A percentile compares a stretch with the other conserved stretches of the same genome.
phyloP scores from a whole-genome alignment of 2,797 vertebrate species.

The Sarcophilus harrisii region DNA sequence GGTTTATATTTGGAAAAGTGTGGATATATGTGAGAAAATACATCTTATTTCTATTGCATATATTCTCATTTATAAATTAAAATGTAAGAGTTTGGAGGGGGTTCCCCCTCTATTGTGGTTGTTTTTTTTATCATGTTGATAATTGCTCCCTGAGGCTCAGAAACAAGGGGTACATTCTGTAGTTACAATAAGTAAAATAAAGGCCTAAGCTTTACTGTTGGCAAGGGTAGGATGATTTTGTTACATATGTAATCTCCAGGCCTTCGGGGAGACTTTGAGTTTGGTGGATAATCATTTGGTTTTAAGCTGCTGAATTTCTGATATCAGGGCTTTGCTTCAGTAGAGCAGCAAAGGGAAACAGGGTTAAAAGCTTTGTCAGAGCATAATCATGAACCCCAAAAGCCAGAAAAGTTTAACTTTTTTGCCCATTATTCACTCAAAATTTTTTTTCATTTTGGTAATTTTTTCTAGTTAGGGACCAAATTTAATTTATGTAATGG shows the following conservation, averaged over 20 bases:
- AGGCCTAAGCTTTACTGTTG: slow-evolving; percentile 71
- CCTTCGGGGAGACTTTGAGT: slow-evolving; percentile 63
- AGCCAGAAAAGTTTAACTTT: slow-evolving; percentile 2
- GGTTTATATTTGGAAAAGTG: background rate
- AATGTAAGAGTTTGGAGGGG: slow-evolving; percentile 34
- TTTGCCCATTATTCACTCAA: background rate
- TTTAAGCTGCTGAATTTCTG: slow-evolving; percentile 66
- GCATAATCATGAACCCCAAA: background rate
- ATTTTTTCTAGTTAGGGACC: slow-evolving; percentile 39
- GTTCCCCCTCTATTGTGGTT: slow-evolving; percentile 53
- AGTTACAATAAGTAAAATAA: slow-evolving; percentile 72
- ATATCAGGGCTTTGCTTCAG: slow-evolving; percentile 53
- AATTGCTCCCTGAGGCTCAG: slow-evolving; percentile 63
- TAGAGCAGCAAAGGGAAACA: slow-evolving; percentile 31
- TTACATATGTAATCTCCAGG: slow-evolving; percentile 74
- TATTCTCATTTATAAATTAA: slow-evolving; percentile 67
- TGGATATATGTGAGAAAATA: background rate
- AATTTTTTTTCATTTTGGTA: background rate
- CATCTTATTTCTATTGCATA: background rate
- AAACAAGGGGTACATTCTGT: slow-evolving; percentile 66
- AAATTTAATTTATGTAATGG: slow-evolving; percentile 45
- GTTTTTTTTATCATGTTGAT: slow-evolving; percentile 63
- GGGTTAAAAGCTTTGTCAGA: background rate
- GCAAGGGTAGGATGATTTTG: slow-evolving; percentile 64
- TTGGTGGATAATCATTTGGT: slow-evolving; percentile 70